Evolutionary conservation across 2,888 invertebrate species (phyloP).

Genomic region (Epicampocera succincta): DNA sequence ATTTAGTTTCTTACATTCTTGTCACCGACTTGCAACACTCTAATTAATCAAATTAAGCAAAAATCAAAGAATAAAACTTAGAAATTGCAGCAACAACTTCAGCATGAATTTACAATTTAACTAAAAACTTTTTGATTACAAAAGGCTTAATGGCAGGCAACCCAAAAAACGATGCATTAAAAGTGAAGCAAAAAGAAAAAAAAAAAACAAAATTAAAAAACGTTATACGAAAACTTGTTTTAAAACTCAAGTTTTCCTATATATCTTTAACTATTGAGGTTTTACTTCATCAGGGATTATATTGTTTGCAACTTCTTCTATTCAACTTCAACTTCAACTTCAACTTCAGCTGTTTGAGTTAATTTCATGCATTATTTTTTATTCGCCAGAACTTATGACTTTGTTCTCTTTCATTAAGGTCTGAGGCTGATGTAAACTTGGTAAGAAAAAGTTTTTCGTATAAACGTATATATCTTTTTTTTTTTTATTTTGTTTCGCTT

Average conservation of each 20-base stretch:
- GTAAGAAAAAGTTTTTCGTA: constrained; percentile 24
- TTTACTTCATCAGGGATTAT: constrained; percentile 39
- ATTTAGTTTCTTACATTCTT: too few species aligned
- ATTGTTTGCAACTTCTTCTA: constrained; percentile 30
- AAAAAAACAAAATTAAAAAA: too few species aligned
- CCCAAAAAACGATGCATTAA: too few species aligned
- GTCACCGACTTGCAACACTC: not conserved
- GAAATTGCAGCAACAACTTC: not conserved
- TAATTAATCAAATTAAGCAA: not conserved
- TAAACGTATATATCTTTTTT: too few species aligned
- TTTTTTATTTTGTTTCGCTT: not conserved
- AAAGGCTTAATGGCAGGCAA: constrained; percentile 3
- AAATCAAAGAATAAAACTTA: not conserved
- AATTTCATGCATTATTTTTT: constrained; percentile 50
- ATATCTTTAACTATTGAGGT: constrained; percentile 31
- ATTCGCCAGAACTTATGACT: constrained; percentile 13
- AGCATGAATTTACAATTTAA: constrained; percentile 49
- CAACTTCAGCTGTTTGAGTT: constrained; percentile 25
- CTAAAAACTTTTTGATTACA: constrained; percentile 31
- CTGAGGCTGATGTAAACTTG: constrained; percentile 5
- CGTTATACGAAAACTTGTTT: too few species aligned
- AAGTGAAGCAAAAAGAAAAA: too few species aligned
- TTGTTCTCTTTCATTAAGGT: not conserved
- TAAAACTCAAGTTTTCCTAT: too few species aligned
- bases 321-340: constrained; percentile 13